Base-by-base conservation (phyloP, 37 sponge, comb jelly and placozoan species). In the Dysidea cf. avara region DNA sequence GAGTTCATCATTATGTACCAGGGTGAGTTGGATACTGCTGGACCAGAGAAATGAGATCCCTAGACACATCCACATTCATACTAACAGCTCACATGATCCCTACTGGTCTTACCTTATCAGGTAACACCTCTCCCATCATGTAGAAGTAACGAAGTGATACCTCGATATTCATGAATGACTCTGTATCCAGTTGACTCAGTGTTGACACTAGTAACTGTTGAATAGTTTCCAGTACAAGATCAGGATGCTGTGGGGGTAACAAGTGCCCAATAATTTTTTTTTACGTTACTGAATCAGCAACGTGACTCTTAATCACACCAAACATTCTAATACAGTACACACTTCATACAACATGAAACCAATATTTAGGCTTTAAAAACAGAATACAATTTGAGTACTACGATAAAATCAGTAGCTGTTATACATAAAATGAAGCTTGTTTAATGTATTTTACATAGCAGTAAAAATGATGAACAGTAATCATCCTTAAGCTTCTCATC, bases 81-180 rank as follows among this genome's bases (percentile, higher is more conserved):
- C 53, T 11, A 22, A 25, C 38, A 68, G 7, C 29, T 28, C 39
- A 24, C 40, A 51, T 25, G 7, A 51, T 13, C 56, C 3, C 53
- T 56, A 71, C 3, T 18, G 5, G 3, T 28, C 20, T 51, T 17
- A 89, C 89, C 80, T 85, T 87, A 36, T 81, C 88, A 5, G 80
- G 74, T 38, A 90, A 39, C 7, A 70, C 61, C 56, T 95, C 96
- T 39, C 93, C 93, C n/a, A 88, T 5, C 58, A 90, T 57, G 75
- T 84, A 88, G 54, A 95, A 72, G 12, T 85, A 21, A 20, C 83
- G 49, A 12, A 95, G 70, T 3, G 80, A 73, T 21, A 92, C 79
- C 50, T 95, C 96, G 13, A 88, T 66, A 49, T 84, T 72, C 57
- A 71, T 71, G 68, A 88, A 95, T 14, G 80, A 60, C 39, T 77